phyloP scores from a whole-genome alignment of 1,140 invertebrate species.

The Drosophila guanche region DNA sequence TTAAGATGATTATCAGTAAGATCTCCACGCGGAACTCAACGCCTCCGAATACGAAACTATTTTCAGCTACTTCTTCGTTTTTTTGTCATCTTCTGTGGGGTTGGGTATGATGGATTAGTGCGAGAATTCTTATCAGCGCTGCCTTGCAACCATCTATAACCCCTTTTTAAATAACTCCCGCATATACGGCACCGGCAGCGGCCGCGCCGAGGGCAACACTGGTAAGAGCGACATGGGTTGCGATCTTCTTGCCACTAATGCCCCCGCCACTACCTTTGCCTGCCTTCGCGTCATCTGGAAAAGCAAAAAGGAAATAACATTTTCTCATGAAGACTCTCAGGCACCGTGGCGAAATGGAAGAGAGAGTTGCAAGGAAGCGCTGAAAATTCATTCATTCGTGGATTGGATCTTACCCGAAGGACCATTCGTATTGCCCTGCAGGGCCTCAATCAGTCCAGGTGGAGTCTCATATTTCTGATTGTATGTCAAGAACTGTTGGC shows the following conservation, averaged over 20 bases:
- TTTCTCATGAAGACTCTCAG: slow-evolving; percentile 26
- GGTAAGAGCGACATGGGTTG: slow-evolving; percentile 14
- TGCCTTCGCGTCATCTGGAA: slow-evolving; percentile 4
- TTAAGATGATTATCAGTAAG: background rate
- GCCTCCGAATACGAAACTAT: background rate
- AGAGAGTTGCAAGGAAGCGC: slow-evolving; percentile 28
- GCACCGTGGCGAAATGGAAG: background rate
- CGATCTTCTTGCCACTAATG: background rate
- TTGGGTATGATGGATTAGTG: no score
- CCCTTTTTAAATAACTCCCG: background rate
- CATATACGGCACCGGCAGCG: background rate
- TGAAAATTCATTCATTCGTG: slow-evolving; percentile 8
- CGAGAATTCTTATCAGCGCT: no score
- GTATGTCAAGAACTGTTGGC: slow-evolving; percentile 26
- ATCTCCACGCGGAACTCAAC: background rate
- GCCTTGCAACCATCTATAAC: no score
- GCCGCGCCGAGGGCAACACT: slow-evolving; percentile 6
- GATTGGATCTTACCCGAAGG: slow-evolving; percentile 27
- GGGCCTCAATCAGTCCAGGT: slow-evolving; percentile 23
- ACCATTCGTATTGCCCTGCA: slow-evolving; percentile 31
- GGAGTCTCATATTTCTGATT: slow-evolving; percentile 64
- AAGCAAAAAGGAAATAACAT: slow-evolving; percentile 20
- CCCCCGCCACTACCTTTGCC: background rate
- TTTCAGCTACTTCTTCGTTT: background rate
- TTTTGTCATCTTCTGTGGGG: slow-evolving; percentile 8